phyloP scores from a whole-genome alignment of 2,113 vertebrate species.

The Catharus minimus region DNA sequence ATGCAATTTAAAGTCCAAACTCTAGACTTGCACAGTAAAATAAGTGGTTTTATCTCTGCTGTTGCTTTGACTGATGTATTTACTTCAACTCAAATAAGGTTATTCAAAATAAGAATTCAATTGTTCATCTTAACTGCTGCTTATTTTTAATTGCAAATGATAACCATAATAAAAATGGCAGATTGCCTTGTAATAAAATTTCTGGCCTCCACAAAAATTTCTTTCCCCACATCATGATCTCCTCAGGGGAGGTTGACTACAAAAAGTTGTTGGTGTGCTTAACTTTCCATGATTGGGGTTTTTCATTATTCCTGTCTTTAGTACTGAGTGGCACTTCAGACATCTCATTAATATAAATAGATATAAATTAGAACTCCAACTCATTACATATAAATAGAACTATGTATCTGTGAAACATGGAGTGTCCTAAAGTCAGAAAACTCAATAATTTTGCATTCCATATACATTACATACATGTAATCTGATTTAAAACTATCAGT shows the following conservation, averaged over 20 bases:
- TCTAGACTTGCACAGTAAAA: neutral
- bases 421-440: slow-evolving; percentile 29
- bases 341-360: slow-evolving; percentile 37
- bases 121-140: neutral
- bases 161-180: slow-evolving; percentile 26
- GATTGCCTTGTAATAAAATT: neutral
- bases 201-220: neutral
- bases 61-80: neutral
- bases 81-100: neutral
- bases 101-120: neutral
- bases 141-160: slow-evolving; percentile 3
- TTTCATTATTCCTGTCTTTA: slow-evolving; percentile 56
- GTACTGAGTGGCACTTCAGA: slow-evolving; percentile 50
- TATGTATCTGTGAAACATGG: neutral
- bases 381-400: neutral
- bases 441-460: neutral
- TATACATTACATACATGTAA: neutral
- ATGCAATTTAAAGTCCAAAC: neutral
- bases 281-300: slow-evolving; percentile 50
- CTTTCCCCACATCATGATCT: slow-evolving; percentile 65
- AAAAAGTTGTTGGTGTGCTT: neutral
- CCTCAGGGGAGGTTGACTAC: slow-evolving; percentile 69
- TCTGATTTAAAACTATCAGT: neutral
- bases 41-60: neutral
- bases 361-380: too few species aligned